A percentile compares a stretch with the other conserved stretches of the same genome.
phyloP scores from a whole-genome alignment of 1,140 invertebrate species.

The Drosophila pachea region DNA sequence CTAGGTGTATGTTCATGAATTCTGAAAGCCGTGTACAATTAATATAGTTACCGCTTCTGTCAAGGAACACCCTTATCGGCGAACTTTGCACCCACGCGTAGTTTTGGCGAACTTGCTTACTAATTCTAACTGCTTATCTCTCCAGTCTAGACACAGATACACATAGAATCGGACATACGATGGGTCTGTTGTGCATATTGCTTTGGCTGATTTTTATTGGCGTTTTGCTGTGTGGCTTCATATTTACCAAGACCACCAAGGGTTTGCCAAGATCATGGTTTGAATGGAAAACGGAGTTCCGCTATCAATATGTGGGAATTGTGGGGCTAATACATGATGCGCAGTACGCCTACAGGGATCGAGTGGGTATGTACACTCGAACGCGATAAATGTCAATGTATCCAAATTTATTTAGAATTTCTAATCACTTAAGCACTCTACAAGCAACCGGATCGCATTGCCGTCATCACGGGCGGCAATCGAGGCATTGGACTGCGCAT shows the following conservation, averaged over 20 bases:
- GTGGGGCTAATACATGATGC: slow-evolving; percentile 81
- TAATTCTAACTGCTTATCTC: not conserved
- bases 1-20: no score
- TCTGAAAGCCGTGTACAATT: no score
- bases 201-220: slow-evolving; percentile 44
- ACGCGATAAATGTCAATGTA: slow-evolving; percentile 20
- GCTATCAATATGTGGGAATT: slow-evolving; percentile 81
- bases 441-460: slow-evolving; percentile 83
- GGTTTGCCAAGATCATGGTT: slow-evolving; percentile 74
- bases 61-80: slow-evolving; percentile 7
- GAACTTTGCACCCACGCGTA: slow-evolving; percentile 16
- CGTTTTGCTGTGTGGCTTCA: slow-evolving; percentile 56
- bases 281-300: slow-evolving; percentile 80
- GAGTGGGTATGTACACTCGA: slow-evolving; percentile 79
- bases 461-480: slow-evolving; percentile 92
- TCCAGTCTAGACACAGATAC: slow-evolving; percentile 5
- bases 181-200: slow-evolving; percentile 32
- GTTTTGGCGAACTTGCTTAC: not conserved
- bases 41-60: no score
- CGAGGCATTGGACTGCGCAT: slow-evolving; percentile 92
- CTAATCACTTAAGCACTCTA: slow-evolving; percentile 80
- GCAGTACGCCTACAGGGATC: slow-evolving; percentile 79
- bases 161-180: slow-evolving; percentile 4
- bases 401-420: slow-evolving; percentile 6
- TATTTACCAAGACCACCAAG: slow-evolving; percentile 74